phyloP scores from a whole-genome alignment of 2,113 vertebrate genomes.

The Siniperca knerii region DNA sequence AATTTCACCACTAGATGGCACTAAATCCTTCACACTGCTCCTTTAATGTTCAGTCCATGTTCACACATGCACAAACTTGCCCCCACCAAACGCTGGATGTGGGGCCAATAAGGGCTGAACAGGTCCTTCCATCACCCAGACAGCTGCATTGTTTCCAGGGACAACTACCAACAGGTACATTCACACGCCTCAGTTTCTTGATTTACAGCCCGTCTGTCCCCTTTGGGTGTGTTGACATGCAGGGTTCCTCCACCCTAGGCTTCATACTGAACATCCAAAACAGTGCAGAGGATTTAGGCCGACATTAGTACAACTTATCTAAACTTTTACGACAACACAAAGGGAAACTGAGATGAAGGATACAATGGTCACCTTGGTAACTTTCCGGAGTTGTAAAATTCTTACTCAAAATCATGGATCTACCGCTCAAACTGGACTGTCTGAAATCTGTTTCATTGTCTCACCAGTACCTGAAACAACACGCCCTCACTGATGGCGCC shows the following conservation, averaged over 20 bases:
- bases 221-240: slow-evolving; percentile 37
- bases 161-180: slow-evolving; percentile 56
- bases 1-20: too few relatives aligned
- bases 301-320: slow-evolving; percentile 24
- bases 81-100: not conserved
- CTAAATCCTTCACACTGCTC: too few relatives aligned
- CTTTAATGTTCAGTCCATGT: not conserved
- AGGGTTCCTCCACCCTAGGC: slow-evolving; percentile 46
- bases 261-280: slow-evolving; percentile 20
- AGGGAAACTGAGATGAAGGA: not conserved
- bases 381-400: not conserved
- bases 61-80: slow-evolving; percentile 2
- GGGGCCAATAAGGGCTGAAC: slow-evolving; percentile 44
- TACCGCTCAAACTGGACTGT: not conserved
- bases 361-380: not conserved
- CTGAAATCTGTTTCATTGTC: not conserved
- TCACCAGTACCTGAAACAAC: not conserved
- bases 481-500: not conserved
- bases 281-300: not conserved
- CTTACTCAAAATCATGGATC: not conserved
- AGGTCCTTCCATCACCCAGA: slow-evolving; percentile 75
- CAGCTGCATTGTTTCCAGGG: slow-evolving; percentile 78
- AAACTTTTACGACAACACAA: not conserved
- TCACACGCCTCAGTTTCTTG: slow-evolving; percentile 56
- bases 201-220: slow-evolving; percentile 58